Percentiles rank a stretch among this genome's conserved stretches.
Evolutionary conservation across 2,888 invertebrate species (phyloP).

Genomic region (Phania funesta): DNA sequence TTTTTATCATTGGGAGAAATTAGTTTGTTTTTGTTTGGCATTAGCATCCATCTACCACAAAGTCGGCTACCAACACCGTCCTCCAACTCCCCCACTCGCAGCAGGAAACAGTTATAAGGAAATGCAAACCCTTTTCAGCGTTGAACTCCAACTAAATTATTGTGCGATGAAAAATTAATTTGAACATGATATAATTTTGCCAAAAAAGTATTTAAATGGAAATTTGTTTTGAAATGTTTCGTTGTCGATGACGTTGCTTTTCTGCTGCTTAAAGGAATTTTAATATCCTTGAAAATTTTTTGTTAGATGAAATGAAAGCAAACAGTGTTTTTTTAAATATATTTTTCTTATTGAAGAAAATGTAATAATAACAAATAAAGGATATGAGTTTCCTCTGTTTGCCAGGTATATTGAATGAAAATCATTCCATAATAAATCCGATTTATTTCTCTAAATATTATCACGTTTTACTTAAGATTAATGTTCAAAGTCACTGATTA

Average conservation of each 20-base stretch:
- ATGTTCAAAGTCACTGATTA: too few species aligned
- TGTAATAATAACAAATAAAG: constrained; percentile 53
- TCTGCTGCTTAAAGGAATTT: constrained; percentile 28
- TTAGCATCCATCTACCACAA: constrained; percentile 8
- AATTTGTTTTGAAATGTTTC: constrained; percentile 44
- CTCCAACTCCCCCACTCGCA: background rate
- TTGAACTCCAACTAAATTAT: background rate
- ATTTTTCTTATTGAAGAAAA: constrained; percentile 16
- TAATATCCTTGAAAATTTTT: constrained; percentile 60
- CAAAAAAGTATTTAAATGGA: constrained; percentile 54
- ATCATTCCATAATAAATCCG: background rate
- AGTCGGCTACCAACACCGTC: background rate
- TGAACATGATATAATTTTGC: constrained; percentile 24
- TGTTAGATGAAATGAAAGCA: constrained; percentile 4
- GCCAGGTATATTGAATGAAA: constrained; percentile 38
- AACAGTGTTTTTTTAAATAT: background rate
- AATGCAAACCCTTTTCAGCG: constrained; percentile 52
- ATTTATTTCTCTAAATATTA: constrained; percentile 27
- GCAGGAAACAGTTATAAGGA: constrained; percentile 45
- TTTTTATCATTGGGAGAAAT: constrained; percentile 49
- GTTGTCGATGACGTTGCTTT: background rate
- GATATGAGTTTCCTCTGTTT: constrained; percentile 65
- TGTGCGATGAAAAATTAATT: constrained; percentile 16
- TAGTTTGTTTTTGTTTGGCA: background rate
- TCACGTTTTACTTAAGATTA: background rate